Conservation (phyloP, 1,140 invertebrate genomes). For the Conus betulinus region DNA sequence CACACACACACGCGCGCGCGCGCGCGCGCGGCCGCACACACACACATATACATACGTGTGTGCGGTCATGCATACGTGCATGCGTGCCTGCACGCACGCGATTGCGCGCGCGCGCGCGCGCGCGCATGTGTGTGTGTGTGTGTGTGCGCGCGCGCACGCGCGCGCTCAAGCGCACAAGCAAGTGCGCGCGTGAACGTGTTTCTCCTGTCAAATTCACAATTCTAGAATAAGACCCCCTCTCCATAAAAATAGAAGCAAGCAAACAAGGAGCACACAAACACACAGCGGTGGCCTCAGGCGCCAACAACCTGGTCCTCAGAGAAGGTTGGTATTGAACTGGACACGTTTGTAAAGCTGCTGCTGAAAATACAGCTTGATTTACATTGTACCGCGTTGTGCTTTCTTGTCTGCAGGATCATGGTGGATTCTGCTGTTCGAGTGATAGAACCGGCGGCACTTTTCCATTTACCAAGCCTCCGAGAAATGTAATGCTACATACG, state of each 20-base stretch:
- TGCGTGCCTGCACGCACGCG: background rate
- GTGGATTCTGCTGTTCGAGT: background rate
- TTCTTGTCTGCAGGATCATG: background rate
- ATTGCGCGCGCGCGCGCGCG: constrained; percentile 6
- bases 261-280: too few relatives aligned
- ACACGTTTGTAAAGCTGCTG: too few relatives aligned
- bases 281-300: too few relatives aligned
- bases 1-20: background rate
- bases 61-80: background rate
- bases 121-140: background rate
- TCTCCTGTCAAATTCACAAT: background rate
- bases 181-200: too few relatives aligned
- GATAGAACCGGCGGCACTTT: background rate
- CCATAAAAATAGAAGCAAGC: too few relatives aligned
- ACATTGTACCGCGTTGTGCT: background rate
- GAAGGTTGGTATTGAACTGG: too few relatives aligned
- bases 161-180: background rate
- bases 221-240: background rate
- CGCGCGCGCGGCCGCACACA: too few relatives aligned
- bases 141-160: background rate
- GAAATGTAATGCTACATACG: background rate
- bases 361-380: too few relatives aligned
- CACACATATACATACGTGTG: background rate
- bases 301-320: too few relatives aligned
- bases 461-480: background rate